Conservation (phyloP, 2,113 vertebrate species). For the Hucho hucho region DNA sequence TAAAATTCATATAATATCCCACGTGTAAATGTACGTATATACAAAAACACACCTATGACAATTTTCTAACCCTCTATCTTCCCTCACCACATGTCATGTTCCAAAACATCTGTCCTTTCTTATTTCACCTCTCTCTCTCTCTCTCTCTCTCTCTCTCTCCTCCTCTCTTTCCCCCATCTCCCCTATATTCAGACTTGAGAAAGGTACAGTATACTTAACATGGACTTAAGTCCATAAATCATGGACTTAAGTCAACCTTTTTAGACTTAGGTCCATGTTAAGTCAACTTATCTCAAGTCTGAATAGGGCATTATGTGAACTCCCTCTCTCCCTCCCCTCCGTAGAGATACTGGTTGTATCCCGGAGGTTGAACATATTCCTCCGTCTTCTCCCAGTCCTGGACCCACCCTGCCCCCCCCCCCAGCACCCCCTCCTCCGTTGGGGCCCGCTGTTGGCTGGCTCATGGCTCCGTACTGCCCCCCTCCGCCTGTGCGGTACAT, state of each 20-base stretch:
- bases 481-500: constrained; percentile 82
- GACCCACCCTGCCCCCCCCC: constrained; percentile 81
- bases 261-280: too few relatives aligned
- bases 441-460: constrained; percentile 66
- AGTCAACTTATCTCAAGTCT: too few relatives aligned
- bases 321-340: constrained; percentile 74
- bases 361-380: constrained; percentile 92
- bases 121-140: background rate
- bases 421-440: constrained; percentile 61
- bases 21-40: background rate
- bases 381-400: constrained; percentile 95
- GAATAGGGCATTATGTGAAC: constrained; percentile 57
- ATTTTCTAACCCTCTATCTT: background rate
- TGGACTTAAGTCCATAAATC: background rate
- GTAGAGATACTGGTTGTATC: constrained; percentile 83
- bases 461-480: constrained; percentile 92
- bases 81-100: background rate
- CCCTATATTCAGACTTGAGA: background rate
- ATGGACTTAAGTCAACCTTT: background rate
- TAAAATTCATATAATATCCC: too few relatives aligned
- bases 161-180: too few relatives aligned
- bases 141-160: too few relatives aligned
- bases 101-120: background rate
- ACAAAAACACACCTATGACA: background rate
- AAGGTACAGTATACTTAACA: background rate